These are phyloP conservation scores for Amblyopsis hoosieri DNA, from an alignment of 2,797 vertebrate genomes.

Conservation along the genomic window DNA sequence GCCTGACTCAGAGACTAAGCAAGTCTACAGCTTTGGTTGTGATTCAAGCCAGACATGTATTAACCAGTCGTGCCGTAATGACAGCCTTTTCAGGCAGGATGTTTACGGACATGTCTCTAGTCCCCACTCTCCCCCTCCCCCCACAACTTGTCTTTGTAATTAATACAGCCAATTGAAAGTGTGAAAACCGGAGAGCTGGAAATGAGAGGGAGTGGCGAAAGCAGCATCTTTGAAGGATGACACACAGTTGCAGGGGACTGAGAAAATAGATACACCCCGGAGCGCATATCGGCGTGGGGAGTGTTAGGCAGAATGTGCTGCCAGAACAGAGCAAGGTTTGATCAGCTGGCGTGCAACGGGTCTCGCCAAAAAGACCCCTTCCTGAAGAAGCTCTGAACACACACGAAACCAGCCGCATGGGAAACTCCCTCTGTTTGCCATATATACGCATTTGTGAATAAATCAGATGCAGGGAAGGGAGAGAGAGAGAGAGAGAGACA, in stretches of 20 bases:
- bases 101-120: conserved; percentile 31
- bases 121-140: not conserved
- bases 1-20: conserved; percentile 50
- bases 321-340: conserved; percentile 24
- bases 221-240: conserved; percentile 28
- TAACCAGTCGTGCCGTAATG: conserved; percentile 50
- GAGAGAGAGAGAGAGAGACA: too few relatives aligned
- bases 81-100: conserved; percentile 50
- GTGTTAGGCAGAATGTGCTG: conserved; percentile 46
- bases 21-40: conserved; percentile 47
- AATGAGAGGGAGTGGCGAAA: conserved; percentile 8
- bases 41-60: conserved; percentile 47
- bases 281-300: conserved; percentile 20
- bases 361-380: conserved; percentile 41
- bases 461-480: conserved; percentile 54
- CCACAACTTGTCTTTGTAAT: conserved; percentile 42
- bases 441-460: conserved; percentile 71
- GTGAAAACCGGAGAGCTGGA: conserved; percentile 19
- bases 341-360: conserved; percentile 49
- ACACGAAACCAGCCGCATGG: conserved; percentile 54
- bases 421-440: conserved; percentile 53
- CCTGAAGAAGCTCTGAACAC: conserved; percentile 44
- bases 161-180: conserved; percentile 38
- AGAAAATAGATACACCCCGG: conserved; percentile 36
- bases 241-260: conserved; percentile 33